Base-by-base conservation (phyloP, 1,140 invertebrate species). In the Bradysia coprophila region DNA sequence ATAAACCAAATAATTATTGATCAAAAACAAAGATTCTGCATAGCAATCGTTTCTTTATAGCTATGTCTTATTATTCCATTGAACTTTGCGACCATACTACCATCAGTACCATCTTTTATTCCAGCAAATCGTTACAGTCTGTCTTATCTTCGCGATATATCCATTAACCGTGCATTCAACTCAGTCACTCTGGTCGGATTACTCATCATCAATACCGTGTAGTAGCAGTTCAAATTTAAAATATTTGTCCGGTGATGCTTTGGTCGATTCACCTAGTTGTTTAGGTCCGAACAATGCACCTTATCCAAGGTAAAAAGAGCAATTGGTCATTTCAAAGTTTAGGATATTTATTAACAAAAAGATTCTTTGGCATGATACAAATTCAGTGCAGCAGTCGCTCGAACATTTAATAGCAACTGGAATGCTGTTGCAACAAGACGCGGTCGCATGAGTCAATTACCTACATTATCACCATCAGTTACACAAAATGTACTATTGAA, bases 221-320 rank as follows among this genome's bases (percentile, higher is more conserved):
- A 54, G 66, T 52, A 68, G 67, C 21, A 70, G 68, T 38, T 61
- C 50, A 43, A 74, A 73, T 19, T 59, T 86, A 37, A 85, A 85
- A 59, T 87, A 88, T 54, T 63, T 84, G 6, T 85, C 81, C 74
- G 86, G 86, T 6, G 81, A 90, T 57, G 86, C 85, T 2, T 62
- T 90, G 16, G 72, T 71, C 41, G 81, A 86, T 54, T 67, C 74
- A 10, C 59, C 63, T 3, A 75, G 84, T 47, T 86, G 82, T 51
- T 51, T 81, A 32, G 85, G 84, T 19, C 85, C 84, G 1, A 80
- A 85, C 56, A 76, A 82, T 49, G 59, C 70, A 44, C 76, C 78
- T 34, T 90, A 89, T 67, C 86, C 85, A 21, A 72, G 72, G 84
- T 88, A 67, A 73, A 66, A 18, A 19, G 5, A 4, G 36, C 6